phyloP scores from a whole-genome alignment of 2,113 vertebrate genomes.

The Chauna torquata region DNA sequence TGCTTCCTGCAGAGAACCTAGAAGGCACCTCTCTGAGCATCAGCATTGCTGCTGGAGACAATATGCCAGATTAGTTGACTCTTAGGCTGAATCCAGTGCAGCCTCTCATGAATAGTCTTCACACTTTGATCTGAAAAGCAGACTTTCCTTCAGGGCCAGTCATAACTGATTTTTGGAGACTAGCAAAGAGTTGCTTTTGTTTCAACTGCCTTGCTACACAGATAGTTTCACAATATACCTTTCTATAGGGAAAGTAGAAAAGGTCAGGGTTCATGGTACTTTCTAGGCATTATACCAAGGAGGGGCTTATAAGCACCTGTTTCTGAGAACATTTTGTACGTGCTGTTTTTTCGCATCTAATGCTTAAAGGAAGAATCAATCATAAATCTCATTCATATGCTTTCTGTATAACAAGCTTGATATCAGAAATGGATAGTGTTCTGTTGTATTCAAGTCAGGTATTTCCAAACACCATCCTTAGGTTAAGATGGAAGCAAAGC shows the following conservation, averaged over 20 bases:
- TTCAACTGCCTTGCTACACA: not conserved
- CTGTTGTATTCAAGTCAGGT: not conserved
- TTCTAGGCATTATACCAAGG: not conserved
- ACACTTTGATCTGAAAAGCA: not conserved
- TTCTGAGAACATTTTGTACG: not conserved
- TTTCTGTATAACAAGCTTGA: not conserved
- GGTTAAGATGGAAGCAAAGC: not conserved
- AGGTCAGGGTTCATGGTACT: not conserved
- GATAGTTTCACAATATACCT: not conserved
- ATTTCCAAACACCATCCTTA: not conserved
- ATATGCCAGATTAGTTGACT: not conserved
- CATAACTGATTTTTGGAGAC: not conserved
- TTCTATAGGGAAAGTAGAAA: not conserved
- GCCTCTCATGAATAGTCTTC: not conserved
- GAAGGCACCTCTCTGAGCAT: not conserved
- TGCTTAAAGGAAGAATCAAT: not conserved
- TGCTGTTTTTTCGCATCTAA: not conserved
- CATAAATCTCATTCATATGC: not conserved
- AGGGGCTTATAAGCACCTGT: not conserved
- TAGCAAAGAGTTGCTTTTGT: not conserved
- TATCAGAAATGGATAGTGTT: not conserved
- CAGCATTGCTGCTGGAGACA: not conserved
- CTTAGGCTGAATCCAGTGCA: not conserved
- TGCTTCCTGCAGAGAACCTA: not conserved
- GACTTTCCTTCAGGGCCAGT: not conserved